These are phyloP conservation scores for Phalera bucephala DNA, from an alignment of 2,888 invertebrate species.

Conservation along the genomic window DNA sequence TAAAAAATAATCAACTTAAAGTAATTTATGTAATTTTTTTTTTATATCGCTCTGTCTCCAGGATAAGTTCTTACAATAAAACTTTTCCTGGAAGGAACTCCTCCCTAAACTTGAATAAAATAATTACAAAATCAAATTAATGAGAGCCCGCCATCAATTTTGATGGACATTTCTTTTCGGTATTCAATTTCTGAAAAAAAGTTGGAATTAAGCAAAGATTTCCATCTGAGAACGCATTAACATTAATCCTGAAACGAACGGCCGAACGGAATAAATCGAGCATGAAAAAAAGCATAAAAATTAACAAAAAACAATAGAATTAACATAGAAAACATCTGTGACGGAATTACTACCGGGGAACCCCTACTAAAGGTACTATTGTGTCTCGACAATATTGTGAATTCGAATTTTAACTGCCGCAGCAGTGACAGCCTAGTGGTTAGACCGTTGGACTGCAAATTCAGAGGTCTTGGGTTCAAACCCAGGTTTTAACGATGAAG, in stretches of 20 bases:
- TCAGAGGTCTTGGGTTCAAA: no score
- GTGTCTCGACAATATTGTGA: no score
- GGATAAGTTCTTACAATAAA: no score
- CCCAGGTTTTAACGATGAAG: no score
- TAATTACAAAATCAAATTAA: neutral
- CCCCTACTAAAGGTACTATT: slow-evolving; percentile 42
- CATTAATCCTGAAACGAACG: slow-evolving; percentile 73
- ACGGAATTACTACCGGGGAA: slow-evolving; percentile 51
- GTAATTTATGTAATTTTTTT: no score
- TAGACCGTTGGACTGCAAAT: no score
- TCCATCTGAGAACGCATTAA: slow-evolving; percentile 58
- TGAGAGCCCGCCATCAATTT: slow-evolving; percentile 16
- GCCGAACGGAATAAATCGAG: slow-evolving; percentile 72
- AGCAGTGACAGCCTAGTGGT: no score
- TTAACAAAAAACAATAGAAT: slow-evolving; percentile 83
- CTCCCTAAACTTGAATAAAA: no score
- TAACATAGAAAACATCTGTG: slow-evolving; percentile 82
- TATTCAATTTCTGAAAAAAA: slow-evolving; percentile 27
- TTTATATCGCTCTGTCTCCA: no score
- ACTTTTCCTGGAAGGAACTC: no score
- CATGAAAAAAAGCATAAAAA: slow-evolving; percentile 78
- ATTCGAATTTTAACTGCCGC: no score
- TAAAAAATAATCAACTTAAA: no score
- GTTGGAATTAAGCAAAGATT: slow-evolving; percentile 43
- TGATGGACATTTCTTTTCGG: slow-evolving; percentile 21